Conservation (phyloP, 2,113 vertebrate genomes). For the Carettochelys insculpta region DNA sequence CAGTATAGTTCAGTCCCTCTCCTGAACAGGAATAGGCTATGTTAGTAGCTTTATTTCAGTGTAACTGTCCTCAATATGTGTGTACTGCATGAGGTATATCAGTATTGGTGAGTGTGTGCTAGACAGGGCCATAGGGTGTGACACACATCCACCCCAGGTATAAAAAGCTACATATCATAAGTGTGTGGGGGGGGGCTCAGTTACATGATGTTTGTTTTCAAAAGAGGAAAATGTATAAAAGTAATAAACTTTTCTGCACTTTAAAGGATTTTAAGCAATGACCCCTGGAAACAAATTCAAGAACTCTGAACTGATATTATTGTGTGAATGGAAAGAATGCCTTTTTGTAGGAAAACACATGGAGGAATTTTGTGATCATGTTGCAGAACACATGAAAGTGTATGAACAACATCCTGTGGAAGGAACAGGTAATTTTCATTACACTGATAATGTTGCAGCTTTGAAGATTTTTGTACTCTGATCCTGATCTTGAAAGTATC, state of each 20-base stretch:
- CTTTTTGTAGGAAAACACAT: slow-evolving; percentile 67
- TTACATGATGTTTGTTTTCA: background rate
- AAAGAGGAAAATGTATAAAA: no score
- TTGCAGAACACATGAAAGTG: slow-evolving; percentile 70
- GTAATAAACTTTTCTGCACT: background rate
- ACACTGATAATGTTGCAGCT: background rate
- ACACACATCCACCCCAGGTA: background rate
- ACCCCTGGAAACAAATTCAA: slow-evolving; percentile 66
- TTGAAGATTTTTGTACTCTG: background rate
- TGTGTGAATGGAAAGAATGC: slow-evolving; percentile 74
- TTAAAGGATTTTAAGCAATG: slow-evolving; percentile 35
- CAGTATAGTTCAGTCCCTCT: background rate
- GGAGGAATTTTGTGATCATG: slow-evolving; percentile 77
- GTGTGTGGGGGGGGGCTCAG: background rate
- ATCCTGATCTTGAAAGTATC: background rate
- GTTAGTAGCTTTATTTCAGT: background rate
- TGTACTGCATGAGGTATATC: background rate
- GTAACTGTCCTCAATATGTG: background rate
- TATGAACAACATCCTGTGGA: slow-evolving; percentile 62
- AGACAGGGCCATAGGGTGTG: background rate
- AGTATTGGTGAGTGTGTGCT: background rate
- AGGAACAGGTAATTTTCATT: background rate
- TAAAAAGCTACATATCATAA: background rate
- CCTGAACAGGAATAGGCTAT: background rate
- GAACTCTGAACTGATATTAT: slow-evolving; percentile 58